These are phyloP conservation scores for Oncorhynchus masou DNA, from an alignment of 2,113 vertebrate species.

Conservation along the genomic window DNA sequence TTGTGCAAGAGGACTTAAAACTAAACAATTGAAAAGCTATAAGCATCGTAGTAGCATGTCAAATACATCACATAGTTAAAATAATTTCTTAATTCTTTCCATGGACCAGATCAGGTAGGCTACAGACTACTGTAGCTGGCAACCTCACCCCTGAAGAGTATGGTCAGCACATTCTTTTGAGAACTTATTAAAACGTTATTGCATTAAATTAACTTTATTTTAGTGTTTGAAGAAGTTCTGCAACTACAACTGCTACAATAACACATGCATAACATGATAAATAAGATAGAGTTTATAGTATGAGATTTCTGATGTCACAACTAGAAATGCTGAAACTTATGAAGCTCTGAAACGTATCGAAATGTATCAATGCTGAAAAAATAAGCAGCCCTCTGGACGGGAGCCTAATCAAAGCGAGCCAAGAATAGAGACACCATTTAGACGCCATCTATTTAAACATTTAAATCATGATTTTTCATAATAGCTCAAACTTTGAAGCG, in stretches of 20 bases:
- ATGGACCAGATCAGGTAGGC: no score
- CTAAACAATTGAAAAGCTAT: no score
- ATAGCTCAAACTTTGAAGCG: constrained; percentile 6
- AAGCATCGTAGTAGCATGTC: not conserved
- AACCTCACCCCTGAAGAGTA: not conserved
- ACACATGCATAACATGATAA: not conserved
- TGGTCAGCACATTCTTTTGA: not conserved
- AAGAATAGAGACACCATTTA: not conserved
- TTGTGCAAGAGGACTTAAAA: no score
- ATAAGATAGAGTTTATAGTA: not conserved
- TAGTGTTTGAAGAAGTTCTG: not conserved
- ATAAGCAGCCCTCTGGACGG: not conserved
- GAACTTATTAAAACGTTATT: not conserved
- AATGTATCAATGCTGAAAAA: not conserved
- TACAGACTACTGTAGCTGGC: not conserved
- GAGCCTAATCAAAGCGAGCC: not conserved
- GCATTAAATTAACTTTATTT: not conserved
- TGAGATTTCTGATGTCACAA: not conserved
- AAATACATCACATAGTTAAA: not conserved
- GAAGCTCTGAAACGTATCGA: not conserved
- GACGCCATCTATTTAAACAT: not conserved
- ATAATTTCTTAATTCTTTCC: not conserved
- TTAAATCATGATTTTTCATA: constrained; percentile 3
- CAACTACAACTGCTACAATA: not conserved
- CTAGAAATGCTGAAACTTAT: not conserved